A percentile compares a stretch with the other conserved stretches of the same genome.
phyloP scores from a whole-genome alignment of 2,797 vertebrate species.

The Sternotherus odoratus region DNA sequence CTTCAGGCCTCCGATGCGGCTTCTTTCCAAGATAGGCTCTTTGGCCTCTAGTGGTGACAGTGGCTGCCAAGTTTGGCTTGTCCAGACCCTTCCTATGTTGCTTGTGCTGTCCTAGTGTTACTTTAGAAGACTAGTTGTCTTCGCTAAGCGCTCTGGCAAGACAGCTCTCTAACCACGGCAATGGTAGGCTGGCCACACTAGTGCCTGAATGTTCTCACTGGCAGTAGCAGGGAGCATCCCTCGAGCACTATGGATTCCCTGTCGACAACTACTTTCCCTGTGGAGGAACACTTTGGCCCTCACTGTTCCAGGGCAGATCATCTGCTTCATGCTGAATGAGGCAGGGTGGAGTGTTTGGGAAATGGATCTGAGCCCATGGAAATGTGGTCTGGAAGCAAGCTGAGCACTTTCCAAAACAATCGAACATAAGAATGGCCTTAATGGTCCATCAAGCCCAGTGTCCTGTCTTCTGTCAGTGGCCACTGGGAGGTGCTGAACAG shows the following conservation, averaged over 20 bases:
- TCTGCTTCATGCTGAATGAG: background rate
- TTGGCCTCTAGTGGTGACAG: constrained; percentile 44
- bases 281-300: background rate
- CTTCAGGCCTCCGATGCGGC: constrained; percentile 29
- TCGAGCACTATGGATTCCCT: background rate
- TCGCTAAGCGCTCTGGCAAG: background rate
- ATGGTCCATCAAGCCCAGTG: too few relatives aligned
- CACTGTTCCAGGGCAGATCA: constrained; percentile 2
- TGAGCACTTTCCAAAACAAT: background rate
- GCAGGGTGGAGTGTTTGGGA: background rate
- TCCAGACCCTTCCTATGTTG: background rate
- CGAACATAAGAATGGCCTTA: too few relatives aligned
- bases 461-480: too few relatives aligned
- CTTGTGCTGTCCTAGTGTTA: background rate
- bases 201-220: background rate
- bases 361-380: background rate
- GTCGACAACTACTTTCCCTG: fast-evolving
- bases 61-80: constrained; percentile 19
- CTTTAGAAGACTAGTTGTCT: background rate
- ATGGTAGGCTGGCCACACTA: too few relatives aligned
- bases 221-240: background rate
- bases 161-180: background rate
- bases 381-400: background rate
- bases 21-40: background rate
- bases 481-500: too few relatives aligned